Evolutionary conservation across 2,113 vertebrate species (phyloP).

Genomic region (Odocoileus hemionus): DNA sequence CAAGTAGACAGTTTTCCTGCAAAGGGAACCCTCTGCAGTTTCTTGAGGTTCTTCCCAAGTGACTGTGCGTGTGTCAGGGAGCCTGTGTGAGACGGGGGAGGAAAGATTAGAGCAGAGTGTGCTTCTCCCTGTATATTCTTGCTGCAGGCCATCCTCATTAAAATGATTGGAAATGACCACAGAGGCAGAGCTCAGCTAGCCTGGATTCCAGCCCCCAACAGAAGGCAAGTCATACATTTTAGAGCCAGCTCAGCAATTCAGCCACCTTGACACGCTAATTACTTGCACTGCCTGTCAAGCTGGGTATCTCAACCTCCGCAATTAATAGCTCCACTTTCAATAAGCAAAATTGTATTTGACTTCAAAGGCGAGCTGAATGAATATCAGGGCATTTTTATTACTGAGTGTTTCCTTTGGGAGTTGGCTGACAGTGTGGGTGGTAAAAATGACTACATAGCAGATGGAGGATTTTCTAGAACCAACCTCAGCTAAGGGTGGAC

Average conservation of each 20-base stretch:
- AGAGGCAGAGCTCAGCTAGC: constrained; percentile 58
- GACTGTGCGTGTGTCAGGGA: neutral
- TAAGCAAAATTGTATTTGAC: constrained; percentile 68
- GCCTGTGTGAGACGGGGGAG: neutral
- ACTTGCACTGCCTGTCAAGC: constrained; percentile 75
- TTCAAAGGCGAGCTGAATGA: constrained; percentile 62
- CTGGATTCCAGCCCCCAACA: neutral
- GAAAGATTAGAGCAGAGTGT: neutral
- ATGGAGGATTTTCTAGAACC: constrained; percentile 46
- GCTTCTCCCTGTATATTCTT: constrained; percentile 6
- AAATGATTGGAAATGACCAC: constrained; percentile 78
- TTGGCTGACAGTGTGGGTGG: constrained; percentile 53
- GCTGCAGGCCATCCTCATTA: constrained; percentile 78
- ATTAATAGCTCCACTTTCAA: constrained; percentile 9
- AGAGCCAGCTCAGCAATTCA: constrained; percentile 72
- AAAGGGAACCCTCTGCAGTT: neutral
- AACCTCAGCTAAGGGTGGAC: neutral
- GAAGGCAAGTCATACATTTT: constrained; percentile 65
- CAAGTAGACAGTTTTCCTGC: neutral
- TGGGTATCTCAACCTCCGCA: constrained; percentile 62
- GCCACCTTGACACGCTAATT: constrained; percentile 68
- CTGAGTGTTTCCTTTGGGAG: constrained; percentile 42
- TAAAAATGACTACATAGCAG: constrained; percentile 13
- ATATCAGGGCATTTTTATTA: constrained; percentile 52
- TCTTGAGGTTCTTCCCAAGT: neutral